Evolutionary conservation across 2,797 vertebrate genomes (phyloP).

Genomic region (Poecilia wingei): DNA sequence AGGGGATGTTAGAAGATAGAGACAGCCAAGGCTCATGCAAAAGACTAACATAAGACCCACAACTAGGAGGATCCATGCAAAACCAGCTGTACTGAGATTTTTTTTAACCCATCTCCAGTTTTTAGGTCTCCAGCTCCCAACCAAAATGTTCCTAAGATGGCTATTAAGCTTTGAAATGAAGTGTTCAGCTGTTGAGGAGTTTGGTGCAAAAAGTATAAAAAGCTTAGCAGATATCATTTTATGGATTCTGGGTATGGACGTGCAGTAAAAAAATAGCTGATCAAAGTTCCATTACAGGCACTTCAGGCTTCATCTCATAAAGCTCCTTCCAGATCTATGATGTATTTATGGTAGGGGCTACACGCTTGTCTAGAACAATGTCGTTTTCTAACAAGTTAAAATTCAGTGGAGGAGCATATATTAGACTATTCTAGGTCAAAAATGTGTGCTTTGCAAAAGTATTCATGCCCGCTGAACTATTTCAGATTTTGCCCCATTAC

Average conservation of each 20-base stretch:
- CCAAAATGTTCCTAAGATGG: neutral
- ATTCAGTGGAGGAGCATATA: neutral
- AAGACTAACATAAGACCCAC: slow-evolving; percentile 8
- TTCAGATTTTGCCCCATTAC: neutral
- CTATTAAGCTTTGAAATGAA: neutral
- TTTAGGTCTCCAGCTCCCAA: neutral
- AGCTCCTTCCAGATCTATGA: neutral
- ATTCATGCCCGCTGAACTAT: neutral
- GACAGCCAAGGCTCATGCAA: slow-evolving; percentile 16
- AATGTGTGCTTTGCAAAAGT: neutral
- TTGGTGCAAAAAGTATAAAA: neutral
- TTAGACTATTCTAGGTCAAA: neutral
- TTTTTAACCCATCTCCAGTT: neutral
- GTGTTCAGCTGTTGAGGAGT: neutral
- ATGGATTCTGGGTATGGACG: neutral
- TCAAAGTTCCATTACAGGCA: neutral
- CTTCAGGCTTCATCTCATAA: neutral
- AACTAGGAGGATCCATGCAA: slow-evolving; percentile 7
- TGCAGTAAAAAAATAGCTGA: neutral
- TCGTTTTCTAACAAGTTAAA: neutral
- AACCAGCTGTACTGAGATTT: slow-evolving; percentile 1
- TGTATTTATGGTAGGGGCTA: neutral
- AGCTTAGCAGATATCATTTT: neutral
- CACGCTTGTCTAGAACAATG: neutral
- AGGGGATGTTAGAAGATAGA: slow-evolving; percentile 7